A percentile compares a stretch with the other conserved stretches of the same genome.
Evolutionary conservation across 2,113 vertebrate genomes (phyloP).

Genomic region (Synchiropus splendidus): DNA sequence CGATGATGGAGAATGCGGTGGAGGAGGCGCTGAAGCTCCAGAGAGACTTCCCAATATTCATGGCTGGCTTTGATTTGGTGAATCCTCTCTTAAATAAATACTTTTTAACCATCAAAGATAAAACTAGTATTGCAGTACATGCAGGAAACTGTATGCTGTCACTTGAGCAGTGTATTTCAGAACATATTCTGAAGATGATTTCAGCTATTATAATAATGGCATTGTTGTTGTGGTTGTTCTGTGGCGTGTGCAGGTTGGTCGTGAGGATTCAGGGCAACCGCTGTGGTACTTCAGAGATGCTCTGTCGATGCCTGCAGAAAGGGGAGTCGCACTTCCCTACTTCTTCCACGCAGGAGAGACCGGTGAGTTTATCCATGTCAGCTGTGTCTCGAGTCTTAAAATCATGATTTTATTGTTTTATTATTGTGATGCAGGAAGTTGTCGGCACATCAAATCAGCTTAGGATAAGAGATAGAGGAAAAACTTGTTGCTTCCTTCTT

Average conservation of each 20-base stretch:
- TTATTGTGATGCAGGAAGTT: too few relatives aligned
- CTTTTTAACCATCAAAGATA: too few relatives aligned
- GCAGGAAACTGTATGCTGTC: too few relatives aligned
- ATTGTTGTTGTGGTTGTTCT: not conserved
- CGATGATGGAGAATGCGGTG: slow-evolving; percentile 57
- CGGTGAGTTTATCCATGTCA: slow-evolving; percentile 63
- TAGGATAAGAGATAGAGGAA: too few relatives aligned
- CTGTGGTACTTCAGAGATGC: slow-evolving; percentile 76
- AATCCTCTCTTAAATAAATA: slow-evolving; percentile 11
- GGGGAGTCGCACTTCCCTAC: slow-evolving; percentile 69
- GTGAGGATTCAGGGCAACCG: slow-evolving; percentile 75
- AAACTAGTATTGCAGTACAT: too few relatives aligned
- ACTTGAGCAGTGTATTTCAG: too few relatives aligned
- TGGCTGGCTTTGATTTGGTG: slow-evolving; percentile 90
- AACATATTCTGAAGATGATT: too few relatives aligned
- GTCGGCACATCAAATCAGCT: too few relatives aligned
- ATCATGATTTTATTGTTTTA: too few relatives aligned
- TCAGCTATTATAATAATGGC: too few relatives aligned
- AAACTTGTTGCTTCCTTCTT: too few relatives aligned
- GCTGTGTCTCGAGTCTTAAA: too few relatives aligned
- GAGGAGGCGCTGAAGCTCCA: slow-evolving; percentile 67
- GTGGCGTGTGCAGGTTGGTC: slow-evolving; percentile 70
- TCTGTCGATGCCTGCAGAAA: slow-evolving; percentile 65
- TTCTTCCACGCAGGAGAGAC: slow-evolving; percentile 93
- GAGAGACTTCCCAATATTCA: slow-evolving; percentile 67